phyloP scores from a whole-genome alignment of 1,140 invertebrate species.

The Leucophenga varia region DNA sequence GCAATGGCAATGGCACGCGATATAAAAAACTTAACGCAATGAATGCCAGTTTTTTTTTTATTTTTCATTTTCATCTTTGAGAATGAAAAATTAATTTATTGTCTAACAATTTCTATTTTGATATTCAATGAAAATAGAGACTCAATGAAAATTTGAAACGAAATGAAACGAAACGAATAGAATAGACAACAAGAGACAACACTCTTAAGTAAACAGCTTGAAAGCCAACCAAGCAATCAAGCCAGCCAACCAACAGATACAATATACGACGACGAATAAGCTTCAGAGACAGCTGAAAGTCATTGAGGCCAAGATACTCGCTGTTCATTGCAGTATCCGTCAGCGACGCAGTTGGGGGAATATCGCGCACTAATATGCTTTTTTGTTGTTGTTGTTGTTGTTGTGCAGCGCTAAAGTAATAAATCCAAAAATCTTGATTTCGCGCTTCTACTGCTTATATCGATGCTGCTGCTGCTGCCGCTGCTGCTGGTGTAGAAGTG shows the following conservation, averaged over 20 bases:
- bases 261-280: no score
- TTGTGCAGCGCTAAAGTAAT: constrained; percentile 23
- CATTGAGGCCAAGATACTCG: no score
- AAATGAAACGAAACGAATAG: constrained; percentile 8
- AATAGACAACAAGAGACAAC: constrained; percentile 2
- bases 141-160: constrained; percentile 19
- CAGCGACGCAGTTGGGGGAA: constrained; percentile 13
- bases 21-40: no score
- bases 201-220: constrained; percentile 3
- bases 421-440: no score
- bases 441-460: not conserved
- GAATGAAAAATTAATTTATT: constrained; percentile 36
- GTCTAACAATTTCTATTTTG: constrained; percentile 24
- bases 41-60: no score
- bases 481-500: not conserved
- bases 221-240: constrained; percentile 6
- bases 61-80: no score
- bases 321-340: constrained; percentile 22
- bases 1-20: no score
- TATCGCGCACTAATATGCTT: no score
- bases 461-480: constrained; percentile 2
- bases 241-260: no score
- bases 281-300: no score
- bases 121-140: constrained; percentile 39
- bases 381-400: no score